Evolutionary conservation across 1,140 invertebrate genomes (phyloP), one percentile per base, ranked within the genome.

Genomic region (Drosophila athabasca): DNA sequence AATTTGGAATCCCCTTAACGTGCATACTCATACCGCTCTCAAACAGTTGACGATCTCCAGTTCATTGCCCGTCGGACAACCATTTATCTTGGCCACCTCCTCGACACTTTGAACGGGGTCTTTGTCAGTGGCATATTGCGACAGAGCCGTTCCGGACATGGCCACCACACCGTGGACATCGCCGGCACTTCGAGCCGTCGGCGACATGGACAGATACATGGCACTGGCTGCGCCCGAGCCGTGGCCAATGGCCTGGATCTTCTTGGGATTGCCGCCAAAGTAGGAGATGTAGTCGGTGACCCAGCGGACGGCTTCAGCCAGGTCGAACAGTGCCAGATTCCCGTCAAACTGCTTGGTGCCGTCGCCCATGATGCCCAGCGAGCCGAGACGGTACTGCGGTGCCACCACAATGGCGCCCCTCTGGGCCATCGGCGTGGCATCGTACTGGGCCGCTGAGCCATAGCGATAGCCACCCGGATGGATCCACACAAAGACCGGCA

Each of bases 321-420:
- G 94, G 77, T 96, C 96, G 91, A 95, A 94, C 65, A 96, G 91
- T 4, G 94, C 95, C 46, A 94, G 93, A 81, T 96, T 96, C 1
- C 95, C 95, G 31, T 95, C 94, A 13, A 95, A 92, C 59, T 95
- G 93, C 62, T 93, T 92, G 11, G 93, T 94, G 26, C 94, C 94
- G 24, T 93, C 94, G 50, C 95, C 95, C 43, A 96, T 89, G 77
- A 96, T 96, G 9, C 96, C 96, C 58, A 97, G 91, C 0, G 96
- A 94, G 48, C 96, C 96, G 11, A 97, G 92, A 65, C 96, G 93
- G 74, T 97, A 97, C 71, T 97, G 96, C 22, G 97, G 94, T 0
- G 96, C 95, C 1, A 97, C 96, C 2, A 97, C 93, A 13, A 97
- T 94, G 19, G 96, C 91, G 15, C 94, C 93, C 77, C 95, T 93